phyloP scores from a whole-genome alignment of 2,113 vertebrate species.

The Lophius piscatorius region DNA sequence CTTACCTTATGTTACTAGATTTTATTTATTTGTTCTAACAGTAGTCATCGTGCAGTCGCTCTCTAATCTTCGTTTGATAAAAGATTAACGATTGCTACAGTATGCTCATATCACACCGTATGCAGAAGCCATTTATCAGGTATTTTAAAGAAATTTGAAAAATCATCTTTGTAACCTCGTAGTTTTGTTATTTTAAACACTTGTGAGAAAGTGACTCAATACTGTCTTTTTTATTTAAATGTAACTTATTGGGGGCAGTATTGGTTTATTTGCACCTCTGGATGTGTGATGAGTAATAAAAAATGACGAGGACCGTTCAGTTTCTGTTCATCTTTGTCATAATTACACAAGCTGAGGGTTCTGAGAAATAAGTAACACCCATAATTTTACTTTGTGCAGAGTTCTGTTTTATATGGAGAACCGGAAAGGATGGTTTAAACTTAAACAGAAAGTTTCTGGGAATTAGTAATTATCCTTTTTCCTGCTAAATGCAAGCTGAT shows the following conservation, averaged over 20 bases:
- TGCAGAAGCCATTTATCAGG: slow-evolving; percentile 58
- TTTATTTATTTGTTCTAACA: slow-evolving; percentile 12
- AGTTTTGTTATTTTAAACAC: slow-evolving; percentile 54
- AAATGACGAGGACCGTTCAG: slow-evolving; percentile 20
- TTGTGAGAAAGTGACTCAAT: slow-evolving; percentile 39
- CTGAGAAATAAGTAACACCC: too few species aligned
- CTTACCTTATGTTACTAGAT: slow-evolving; percentile 4
- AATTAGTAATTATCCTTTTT: too few species aligned
- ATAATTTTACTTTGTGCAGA: too few species aligned
- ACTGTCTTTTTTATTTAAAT: slow-evolving; percentile 76
- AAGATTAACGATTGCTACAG: slow-evolving; percentile 45
- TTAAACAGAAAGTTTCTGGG: too few species aligned
- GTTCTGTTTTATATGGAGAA: too few species aligned
- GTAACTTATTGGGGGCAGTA: slow-evolving; percentile 75
- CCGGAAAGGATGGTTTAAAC: too few species aligned
- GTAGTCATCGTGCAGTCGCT: slow-evolving; percentile 8
- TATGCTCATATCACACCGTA: slow-evolving; percentile 57
- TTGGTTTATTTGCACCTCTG: slow-evolving; percentile 54
- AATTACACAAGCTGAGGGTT: slow-evolving; percentile 3
- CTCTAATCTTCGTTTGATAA: slow-evolving; percentile 25
- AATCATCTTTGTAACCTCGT: slow-evolving; percentile 55
- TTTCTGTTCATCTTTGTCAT: slow-evolving; percentile 13
- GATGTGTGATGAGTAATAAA: slow-evolving; percentile 61
- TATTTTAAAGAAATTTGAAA: slow-evolving; percentile 46
- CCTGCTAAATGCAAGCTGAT: too few species aligned